These are phyloP conservation scores for Hippocampus abdominalis DNA, from an alignment of 2,113 vertebrate species.

Conservation along the genomic window DNA sequence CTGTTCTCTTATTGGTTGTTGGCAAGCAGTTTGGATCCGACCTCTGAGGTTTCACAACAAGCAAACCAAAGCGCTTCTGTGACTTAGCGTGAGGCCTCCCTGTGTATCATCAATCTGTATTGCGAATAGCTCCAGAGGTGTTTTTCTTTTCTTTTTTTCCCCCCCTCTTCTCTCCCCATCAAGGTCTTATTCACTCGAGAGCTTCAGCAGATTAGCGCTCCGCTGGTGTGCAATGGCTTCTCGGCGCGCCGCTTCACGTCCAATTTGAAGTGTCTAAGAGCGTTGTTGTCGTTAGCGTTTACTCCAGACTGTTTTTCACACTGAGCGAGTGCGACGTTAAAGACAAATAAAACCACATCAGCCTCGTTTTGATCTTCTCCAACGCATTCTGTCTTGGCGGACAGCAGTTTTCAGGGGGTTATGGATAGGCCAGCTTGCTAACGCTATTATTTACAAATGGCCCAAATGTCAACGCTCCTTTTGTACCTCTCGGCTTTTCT, in stretches of 20 bases:
- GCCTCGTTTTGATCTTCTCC: conserved; percentile 77
- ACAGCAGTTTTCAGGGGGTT: conserved; percentile 84
- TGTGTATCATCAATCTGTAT: conserved; percentile 49
- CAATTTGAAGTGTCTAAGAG: conserved; percentile 66
- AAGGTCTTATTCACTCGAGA: conserved; percentile 65
- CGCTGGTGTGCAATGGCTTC: conserved; percentile 56
- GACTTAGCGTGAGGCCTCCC: conserved; percentile 8
- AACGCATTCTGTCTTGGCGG: conserved; percentile 84
- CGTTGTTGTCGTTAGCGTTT: conserved; percentile 70
- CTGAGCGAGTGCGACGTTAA: conserved; percentile 69
- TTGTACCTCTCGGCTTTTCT: conserved; percentile 68
- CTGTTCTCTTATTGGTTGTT: background rate
- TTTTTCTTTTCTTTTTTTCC: conserved; percentile 28
- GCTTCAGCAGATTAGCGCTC: conserved; percentile 64
- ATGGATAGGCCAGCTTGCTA: conserved; percentile 81
- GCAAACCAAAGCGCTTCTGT: background rate
- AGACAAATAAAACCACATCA: conserved; percentile 70
- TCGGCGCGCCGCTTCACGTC: conserved; percentile 56
- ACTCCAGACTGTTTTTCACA: conserved; percentile 67
- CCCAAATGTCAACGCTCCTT: conserved; percentile 82
- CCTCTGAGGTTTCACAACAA: background rate
- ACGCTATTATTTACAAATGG: conserved; percentile 90
- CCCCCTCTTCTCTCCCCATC: conserved; percentile 23
- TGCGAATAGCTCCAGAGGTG: conserved; percentile 53
- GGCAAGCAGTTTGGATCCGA: background rate